Conservation (phyloP, 2,797 vertebrate species). For the Adrianichthys oophorus region DNA sequence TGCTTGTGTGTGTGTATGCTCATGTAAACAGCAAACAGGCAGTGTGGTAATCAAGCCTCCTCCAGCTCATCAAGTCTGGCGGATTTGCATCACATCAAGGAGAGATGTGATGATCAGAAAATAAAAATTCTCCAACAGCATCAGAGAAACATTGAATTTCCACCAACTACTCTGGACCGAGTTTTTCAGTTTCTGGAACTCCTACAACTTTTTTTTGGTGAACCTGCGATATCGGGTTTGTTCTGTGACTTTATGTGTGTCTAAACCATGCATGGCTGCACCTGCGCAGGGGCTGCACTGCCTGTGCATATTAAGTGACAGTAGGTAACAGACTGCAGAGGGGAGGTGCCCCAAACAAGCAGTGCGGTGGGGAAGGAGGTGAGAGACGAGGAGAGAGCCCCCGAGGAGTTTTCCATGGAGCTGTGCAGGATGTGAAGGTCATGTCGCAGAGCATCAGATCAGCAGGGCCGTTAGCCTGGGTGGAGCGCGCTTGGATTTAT, state of each 20-base stretch:
- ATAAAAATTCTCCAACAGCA: too few species aligned
- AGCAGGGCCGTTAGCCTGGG: slow-evolving; percentile 55
- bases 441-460: slow-evolving; percentile 75
- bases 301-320: slow-evolving; percentile 51
- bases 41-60: background rate
- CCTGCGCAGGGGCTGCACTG: slow-evolving; percentile 28
- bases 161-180: background rate
- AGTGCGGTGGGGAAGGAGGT: slow-evolving; percentile 29
- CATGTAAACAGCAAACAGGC: too few species aligned
- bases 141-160: background rate
- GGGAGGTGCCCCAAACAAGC: slow-evolving; percentile 33
- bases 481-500: slow-evolving; percentile 27
- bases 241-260: slow-evolving; percentile 14
- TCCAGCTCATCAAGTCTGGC: slow-evolving; percentile 3
- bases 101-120: background rate
- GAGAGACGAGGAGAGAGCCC: slow-evolving; percentile 30
- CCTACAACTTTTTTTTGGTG: background rate
- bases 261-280: slow-evolving; percentile 45
- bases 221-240: slow-evolving; percentile 5
- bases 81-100: slow-evolving; percentile 17
- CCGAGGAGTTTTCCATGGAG: slow-evolving; percentile 51
- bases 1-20: too few species aligned
- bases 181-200: background rate
- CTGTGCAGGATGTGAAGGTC: slow-evolving; percentile 69
- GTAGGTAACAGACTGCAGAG: slow-evolving; percentile 40